These are phyloP conservation scores for Morpho helenor DNA, from an alignment of 2,888 invertebrate genomes.

Conservation along the genomic window DNA sequence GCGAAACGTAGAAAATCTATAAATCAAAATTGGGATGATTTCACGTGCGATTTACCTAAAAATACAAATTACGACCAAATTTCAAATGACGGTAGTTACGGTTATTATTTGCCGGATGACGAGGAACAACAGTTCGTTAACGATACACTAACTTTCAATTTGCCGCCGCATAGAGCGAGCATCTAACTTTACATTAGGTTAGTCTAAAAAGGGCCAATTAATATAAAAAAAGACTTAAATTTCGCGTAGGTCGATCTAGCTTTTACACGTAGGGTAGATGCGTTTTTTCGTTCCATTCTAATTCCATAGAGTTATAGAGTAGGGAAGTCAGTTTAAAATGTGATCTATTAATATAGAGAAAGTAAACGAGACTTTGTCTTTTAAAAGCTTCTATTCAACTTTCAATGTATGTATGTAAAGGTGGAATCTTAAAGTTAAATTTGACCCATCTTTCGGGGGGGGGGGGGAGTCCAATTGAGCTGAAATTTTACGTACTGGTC, in stretches of 20 bases:
- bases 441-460: too few relatives aligned
- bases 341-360: not conserved
- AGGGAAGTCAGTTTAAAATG: not conserved
- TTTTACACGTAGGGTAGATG: constrained; percentile 58
- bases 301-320: constrained; percentile 4
- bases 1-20: constrained; percentile 72
- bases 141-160: constrained; percentile 67
- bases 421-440: too few relatives aligned
- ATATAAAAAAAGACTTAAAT: constrained; percentile 38
- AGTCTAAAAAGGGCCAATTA: constrained; percentile 25
- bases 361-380: too few relatives aligned
- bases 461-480: too few relatives aligned
- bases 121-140: constrained; percentile 65
- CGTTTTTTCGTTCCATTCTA: constrained; percentile 37
- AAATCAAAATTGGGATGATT: constrained; percentile 59
- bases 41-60: constrained; percentile 51
- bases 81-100: constrained; percentile 69
- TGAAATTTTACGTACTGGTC: too few relatives aligned
- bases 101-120: constrained; percentile 68
- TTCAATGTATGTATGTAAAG: too few relatives aligned
- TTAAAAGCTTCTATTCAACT: too few relatives aligned
- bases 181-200: constrained; percentile 44
- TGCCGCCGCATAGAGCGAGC: constrained; percentile 71
- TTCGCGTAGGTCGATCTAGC: constrained; percentile 53
- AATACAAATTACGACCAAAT: constrained; percentile 49